These are phyloP conservation scores for Hafferia zeledoni DNA, from an alignment of 2,797 vertebrate genomes.

Conservation along the genomic window DNA sequence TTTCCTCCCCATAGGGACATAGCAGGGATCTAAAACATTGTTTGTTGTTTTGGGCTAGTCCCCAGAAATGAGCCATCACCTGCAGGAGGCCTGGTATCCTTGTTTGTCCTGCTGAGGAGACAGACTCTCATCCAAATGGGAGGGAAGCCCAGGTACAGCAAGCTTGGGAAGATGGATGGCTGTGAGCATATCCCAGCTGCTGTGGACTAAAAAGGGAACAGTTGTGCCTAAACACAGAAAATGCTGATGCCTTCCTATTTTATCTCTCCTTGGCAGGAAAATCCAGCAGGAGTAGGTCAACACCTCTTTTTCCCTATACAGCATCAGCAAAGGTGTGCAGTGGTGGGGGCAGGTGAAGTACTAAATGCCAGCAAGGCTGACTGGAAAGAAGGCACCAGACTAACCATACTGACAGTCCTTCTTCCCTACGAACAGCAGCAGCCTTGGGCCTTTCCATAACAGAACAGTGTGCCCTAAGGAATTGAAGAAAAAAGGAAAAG, in stretches of 20 bases:
- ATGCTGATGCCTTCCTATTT: neutral
- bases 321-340: neutral
- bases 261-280: neutral
- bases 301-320: neutral
- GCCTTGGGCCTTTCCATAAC: neutral
- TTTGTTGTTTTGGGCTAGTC: neutral
- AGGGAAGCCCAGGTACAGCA: neutral
- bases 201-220: neutral
- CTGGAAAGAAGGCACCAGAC: neutral
- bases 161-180: neutral
- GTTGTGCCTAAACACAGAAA: neutral
- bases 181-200: neutral
- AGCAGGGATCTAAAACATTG: accelerated
- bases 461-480: neutral
- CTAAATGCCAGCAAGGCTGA: neutral
- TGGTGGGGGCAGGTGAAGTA: neutral
- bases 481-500: neutral
- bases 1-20: neutral
- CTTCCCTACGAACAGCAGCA: neutral
- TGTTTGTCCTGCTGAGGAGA: neutral
- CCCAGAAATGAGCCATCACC: neutral
- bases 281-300: neutral
- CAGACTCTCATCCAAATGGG: accelerated
- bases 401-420: neutral
- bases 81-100: neutral